These are phyloP conservation scores for Aproaerema taeniolella DNA, from an alignment of 2,888 invertebrate genomes.

Conservation along the genomic window DNA sequence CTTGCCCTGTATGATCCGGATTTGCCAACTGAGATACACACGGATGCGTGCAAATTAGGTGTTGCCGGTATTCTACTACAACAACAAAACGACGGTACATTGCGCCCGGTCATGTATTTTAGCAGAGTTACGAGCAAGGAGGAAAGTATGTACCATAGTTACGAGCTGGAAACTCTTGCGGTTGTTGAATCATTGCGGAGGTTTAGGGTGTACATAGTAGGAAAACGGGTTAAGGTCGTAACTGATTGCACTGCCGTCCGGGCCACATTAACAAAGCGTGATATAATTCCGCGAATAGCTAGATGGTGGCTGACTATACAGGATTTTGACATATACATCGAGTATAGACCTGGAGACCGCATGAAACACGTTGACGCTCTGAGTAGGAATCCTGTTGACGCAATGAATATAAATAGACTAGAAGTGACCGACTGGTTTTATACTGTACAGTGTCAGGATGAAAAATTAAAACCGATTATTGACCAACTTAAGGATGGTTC, in stretches of 20 bases:
- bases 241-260: constrained; percentile 34
- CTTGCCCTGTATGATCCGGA: constrained; percentile 25
- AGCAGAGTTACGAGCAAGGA: constrained; percentile 28
- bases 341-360: constrained; percentile 29
- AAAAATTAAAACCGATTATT: constrained; percentile 17
- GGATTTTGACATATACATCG: constrained; percentile 31
- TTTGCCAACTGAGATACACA: constrained; percentile 26
- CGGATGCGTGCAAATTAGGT: constrained; percentile 29
- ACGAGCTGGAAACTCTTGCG: constrained; percentile 37
- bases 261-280: constrained; percentile 27
- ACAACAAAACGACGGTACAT: constrained; percentile 17
- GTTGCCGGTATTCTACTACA: constrained; percentile 31
- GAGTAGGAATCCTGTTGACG: constrained; percentile 28
- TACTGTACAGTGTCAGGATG: constrained; percentile 22
- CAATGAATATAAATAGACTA: constrained; percentile 17
- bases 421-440: constrained; percentile 25
- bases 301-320: constrained; percentile 35
- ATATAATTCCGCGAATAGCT: constrained; percentile 30
- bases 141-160: constrained; percentile 33
- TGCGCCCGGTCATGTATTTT: constrained; percentile 29
- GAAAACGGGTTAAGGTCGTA: constrained; percentile 21
- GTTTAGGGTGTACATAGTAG: constrained; percentile 25
- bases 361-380: constrained; percentile 37
- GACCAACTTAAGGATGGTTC: constrained; percentile 15
- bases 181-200: constrained; percentile 28